phyloP scores from a whole-genome alignment of 2,888 invertebrate species.

The Oxyscelio sp. region DNA sequence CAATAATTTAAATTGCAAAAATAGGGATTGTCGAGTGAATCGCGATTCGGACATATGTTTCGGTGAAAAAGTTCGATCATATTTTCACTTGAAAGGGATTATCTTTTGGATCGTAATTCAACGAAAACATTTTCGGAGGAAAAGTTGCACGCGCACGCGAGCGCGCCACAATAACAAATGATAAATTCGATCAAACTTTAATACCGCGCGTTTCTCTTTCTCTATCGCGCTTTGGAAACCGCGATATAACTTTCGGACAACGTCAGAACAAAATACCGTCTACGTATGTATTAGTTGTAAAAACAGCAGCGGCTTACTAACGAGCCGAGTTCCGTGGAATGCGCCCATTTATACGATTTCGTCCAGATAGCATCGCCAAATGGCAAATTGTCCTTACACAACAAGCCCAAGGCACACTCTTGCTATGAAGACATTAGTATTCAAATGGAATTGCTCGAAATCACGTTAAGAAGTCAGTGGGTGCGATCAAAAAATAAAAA shows the following conservation, averaged over 20 bases:
- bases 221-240: conserved; percentile 36
- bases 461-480: not conserved
- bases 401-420: not conserved
- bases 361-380: conserved; percentile 56
- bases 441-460: not conserved
- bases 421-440: conserved; percentile 29
- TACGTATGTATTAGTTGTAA: conserved; percentile 58
- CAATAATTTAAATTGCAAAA: conserved; percentile 49
- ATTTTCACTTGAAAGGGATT: conserved; percentile 53
- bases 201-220: conserved; percentile 31
- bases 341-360: conserved; percentile 60
- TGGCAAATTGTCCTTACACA: conserved; percentile 32
- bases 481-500: too few relatives aligned
- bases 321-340: conserved; percentile 65
- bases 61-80: conserved; percentile 50
- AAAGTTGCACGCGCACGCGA: conserved; percentile 37
- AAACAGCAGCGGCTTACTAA: conserved; percentile 67
- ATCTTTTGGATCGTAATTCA: conserved; percentile 63
- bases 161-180: conserved; percentile 64
- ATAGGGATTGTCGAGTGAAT: conserved; percentile 11
- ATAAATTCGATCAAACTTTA: conserved; percentile 70
- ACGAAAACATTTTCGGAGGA: conserved; percentile 53
- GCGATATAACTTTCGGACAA: conserved; percentile 65
- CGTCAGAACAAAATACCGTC: conserved; percentile 52
- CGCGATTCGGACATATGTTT: conserved; percentile 47